Base-by-base conservation (phyloP, 2,797 vertebrate species). In the Tenualosa ilisha region DNA sequence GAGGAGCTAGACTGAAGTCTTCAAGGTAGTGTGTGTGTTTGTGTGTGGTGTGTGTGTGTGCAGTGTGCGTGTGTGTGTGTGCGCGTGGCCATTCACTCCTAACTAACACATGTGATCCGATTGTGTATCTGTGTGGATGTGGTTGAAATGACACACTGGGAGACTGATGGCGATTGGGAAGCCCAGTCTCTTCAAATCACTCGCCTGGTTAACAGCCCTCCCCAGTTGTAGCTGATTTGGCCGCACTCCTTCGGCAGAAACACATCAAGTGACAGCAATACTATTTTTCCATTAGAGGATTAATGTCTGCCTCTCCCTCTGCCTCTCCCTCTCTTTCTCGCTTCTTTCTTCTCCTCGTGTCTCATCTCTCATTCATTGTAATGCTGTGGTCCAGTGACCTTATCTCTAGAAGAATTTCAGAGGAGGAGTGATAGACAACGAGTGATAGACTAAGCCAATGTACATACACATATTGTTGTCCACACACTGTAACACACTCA, bases 221-320 rank as follows among this genome's bases (percentile, higher is more conserved):
- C 40, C 37, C 17, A 79, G 72, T 46, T 43, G 20, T 8, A 12
- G 37, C 72, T 79, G 79, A 17, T 1, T 6, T 15, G 8, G 22
- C 22, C 81, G 40, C 24, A 43, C 17, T 26, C 24, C 75, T 59
- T 75, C 15, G 22, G 56, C 46, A 82, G 31, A 50, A 82, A 68
- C 46, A 54, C 56, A 84, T 81, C 4, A 65, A 85, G 81, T n/a
- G 40, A 68, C 79, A n/a, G 56, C 83, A 68, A 82, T 81, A 31
- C 51, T 17, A 17, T 59, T 61, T 63, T 68, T 56, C 17, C 59
- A 26, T 87, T 88, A 88, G 84, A 88, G 81, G 85, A 87, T 90
- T 87, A 84, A 75, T 63, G 51, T 86, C 63, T 17, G 6, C 79
- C 79, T 50, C 83, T 82, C 13, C 65, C 37, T 61, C 37, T 56